Conservation (phyloP, 2,797 vertebrate genomes). For the Graptemys geographica region DNA sequence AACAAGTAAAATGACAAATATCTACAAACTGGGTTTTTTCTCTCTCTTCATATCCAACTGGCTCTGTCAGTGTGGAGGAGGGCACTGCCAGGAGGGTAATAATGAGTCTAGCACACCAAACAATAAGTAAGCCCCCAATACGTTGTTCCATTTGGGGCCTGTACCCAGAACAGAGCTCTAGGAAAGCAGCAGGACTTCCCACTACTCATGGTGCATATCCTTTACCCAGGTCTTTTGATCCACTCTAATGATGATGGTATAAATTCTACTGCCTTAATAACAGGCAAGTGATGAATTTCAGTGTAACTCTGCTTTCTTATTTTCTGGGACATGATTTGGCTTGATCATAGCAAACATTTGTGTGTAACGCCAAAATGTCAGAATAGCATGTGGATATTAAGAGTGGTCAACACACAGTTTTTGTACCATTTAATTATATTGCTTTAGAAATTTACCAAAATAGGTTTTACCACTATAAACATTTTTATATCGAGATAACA, state of each 20-base stretch:
- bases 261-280: not conserved
- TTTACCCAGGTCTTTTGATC: not conserved
- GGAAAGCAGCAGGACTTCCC: not conserved
- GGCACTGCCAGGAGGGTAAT: not conserved
- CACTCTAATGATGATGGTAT: not conserved
- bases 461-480: not conserved
- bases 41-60: not conserved
- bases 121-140: not conserved
- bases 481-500: not conserved
- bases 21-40: not conserved
- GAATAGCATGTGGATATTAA: not conserved
- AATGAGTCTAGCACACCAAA: not conserved
- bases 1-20: not conserved
- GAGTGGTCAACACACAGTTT: not conserved
- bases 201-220: not conserved
- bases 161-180: not conserved
- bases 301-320: not conserved
- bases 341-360: not conserved
- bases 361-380: slow-evolving; percentile 20
- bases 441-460: not conserved
- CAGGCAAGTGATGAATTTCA: not conserved
- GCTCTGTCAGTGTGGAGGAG: not conserved
- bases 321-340: slow-evolving; percentile 11
- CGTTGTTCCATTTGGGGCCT: not conserved
- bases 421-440: not conserved